Percentiles rank a stretch among this genome's conserved stretches.
These are phyloP conservation scores for Pempheris klunzingeri DNA, from an alignment of 2,797 vertebrate species.

Conservation along the genomic window DNA sequence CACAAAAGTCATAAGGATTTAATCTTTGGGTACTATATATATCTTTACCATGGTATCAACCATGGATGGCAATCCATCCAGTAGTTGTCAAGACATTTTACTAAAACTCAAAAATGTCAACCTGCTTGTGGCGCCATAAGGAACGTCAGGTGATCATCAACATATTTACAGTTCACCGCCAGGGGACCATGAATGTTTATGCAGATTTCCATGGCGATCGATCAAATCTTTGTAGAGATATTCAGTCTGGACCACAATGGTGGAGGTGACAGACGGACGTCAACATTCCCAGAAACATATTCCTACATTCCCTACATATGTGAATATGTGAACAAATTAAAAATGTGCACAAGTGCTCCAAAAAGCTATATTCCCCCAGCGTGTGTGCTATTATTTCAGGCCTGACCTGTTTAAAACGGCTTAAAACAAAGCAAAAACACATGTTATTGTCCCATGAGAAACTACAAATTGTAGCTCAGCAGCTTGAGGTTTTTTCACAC, in stretches of 20 bases:
- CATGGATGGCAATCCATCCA: background rate
- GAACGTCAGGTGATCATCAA: background rate
- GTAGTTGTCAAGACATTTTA: background rate
- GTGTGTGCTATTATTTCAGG: background rate
- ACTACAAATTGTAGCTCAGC: background rate
- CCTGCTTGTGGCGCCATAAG: background rate
- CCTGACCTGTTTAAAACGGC: conserved; percentile 13
- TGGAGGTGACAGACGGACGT: background rate
- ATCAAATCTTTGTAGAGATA: background rate
- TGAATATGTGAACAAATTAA: background rate
- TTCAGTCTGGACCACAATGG: background rate
- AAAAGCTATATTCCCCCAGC: background rate
- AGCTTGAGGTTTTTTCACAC: background rate
- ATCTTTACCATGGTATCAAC: no score
- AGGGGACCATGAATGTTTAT: background rate
- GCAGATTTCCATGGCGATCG: background rate
- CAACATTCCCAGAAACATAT: background rate
- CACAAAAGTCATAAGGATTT: no score
- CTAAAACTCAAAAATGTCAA: background rate
- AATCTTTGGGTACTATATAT: no score
- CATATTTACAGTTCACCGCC: background rate
- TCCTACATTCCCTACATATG: background rate
- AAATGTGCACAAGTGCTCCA: background rate
- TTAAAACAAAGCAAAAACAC: conserved; percentile 19
- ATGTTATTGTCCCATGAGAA: background rate